These are phyloP conservation scores for Lagenorhynchus albirostris DNA, from an alignment of 2,113 vertebrate species.

Conservation along the genomic window DNA sequence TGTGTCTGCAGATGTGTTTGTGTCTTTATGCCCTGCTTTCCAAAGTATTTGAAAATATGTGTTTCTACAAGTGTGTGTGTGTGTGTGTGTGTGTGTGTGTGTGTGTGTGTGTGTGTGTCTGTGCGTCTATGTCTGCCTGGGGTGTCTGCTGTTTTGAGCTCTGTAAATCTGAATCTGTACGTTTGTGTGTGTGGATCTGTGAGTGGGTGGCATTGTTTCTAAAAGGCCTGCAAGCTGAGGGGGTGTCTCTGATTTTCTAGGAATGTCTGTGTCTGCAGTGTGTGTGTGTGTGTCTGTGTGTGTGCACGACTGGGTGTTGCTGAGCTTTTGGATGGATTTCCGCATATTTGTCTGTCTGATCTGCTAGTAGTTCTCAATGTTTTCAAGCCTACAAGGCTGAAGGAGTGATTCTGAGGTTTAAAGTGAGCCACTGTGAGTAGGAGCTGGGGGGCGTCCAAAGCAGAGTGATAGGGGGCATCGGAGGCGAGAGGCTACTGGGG, in stretches of 20 bases:
- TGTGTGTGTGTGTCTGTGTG: not conserved
- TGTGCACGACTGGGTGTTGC: not conserved
- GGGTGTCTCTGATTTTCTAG: not conserved
- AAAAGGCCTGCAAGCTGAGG: not conserved
- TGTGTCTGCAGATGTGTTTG: not conserved
- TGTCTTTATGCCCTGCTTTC: not conserved
- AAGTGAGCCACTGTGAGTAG: not conserved
- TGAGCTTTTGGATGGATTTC: not conserved
- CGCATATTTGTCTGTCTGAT: not conserved
- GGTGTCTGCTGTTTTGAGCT: not conserved
- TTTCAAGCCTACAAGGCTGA: not conserved
- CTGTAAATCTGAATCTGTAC: not conserved
- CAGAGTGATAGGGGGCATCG: rapidly evolving
- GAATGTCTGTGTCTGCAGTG: not conserved
- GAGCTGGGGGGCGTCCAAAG: not conserved
- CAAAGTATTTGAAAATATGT: not conserved
- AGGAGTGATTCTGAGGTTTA: not conserved
- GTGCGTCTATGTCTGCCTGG: not conserved
- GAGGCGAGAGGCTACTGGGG: not conserved
- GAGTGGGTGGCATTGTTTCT: not conserved
- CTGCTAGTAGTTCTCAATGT: not conserved
- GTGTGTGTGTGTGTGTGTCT: no score
- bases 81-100: not conserved
- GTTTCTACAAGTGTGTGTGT: not conserved
- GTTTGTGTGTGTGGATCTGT: not conserved